Base-by-base conservation (phyloP, 1,140 invertebrate genomes). In the Bicyclus anynana region DNA sequence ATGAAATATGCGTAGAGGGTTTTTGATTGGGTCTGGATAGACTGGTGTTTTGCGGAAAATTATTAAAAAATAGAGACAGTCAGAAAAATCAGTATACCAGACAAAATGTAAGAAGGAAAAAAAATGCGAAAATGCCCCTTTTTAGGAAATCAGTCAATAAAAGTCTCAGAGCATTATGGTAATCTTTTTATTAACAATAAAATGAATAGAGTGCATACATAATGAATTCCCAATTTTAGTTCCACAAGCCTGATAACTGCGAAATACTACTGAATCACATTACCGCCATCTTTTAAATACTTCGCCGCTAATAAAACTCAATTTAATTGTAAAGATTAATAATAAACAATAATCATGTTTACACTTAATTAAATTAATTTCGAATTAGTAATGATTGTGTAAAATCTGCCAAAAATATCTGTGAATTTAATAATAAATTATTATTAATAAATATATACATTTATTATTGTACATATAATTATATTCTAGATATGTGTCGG, bases 141-240 rank as follows among this genome's bases (percentile, higher is more conserved):
- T 23, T 23, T 23, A 4, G n/a, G n/a, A 23, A 23, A 4, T 23
- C 7, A 7, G 23, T 23, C 5, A 38, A 16, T 16, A 16, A 38
- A 38, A 38, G 37, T 38, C 37, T 16, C 16, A 21, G 18, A 20
- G 42, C 69, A 75, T 84, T 79, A 82, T 84, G 56, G 71, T 87
- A 80, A 80, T 86, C 74, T 86, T 87, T 87, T 86, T 86, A 87
- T 81, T 87, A 87, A 87, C 84, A 87, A 87, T 84, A 82, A 87
- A 87, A 87, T 84, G 68, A 87, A 85, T 84, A 76, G 61, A 77
- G 81, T 88, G 83, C 79, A 86, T 84, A 87, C 80, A 85, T 84
- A 84, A 85, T 84, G 82, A 68, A 84, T 73, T 77, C 82, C 62
- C 84, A 78, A 69, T 78, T 80, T 69, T 72, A 76, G 61, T 73